Conservation (phyloP, 2,113 vertebrate genomes). For the Echinops telfairi region DNA sequence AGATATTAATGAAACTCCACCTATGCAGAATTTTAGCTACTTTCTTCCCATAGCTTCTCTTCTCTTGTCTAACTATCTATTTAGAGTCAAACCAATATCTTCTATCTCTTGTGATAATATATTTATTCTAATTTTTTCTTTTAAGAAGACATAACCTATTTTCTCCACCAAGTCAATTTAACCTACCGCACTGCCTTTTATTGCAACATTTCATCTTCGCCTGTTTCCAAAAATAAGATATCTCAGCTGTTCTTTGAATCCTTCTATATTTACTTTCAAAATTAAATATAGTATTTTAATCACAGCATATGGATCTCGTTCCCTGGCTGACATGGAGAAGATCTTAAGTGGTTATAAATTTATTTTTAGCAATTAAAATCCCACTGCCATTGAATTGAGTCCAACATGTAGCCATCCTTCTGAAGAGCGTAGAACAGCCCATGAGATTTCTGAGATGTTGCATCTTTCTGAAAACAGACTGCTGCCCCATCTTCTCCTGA, state of each 20-base stretch:
- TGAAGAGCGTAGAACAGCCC: too few species aligned
- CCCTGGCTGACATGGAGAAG: neutral
- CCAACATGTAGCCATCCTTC: too few species aligned
- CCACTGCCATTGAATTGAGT: too few species aligned
- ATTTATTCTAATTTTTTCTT: slow-evolving; percentile 37
- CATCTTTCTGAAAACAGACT: too few species aligned
- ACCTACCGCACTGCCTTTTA: slow-evolving; percentile 22
- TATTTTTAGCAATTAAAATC: neutral
- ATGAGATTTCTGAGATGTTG: too few species aligned
- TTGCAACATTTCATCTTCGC: slow-evolving; percentile 28
- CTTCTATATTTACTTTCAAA: slow-evolving; percentile 22
- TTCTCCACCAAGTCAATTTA: slow-evolving; percentile 29
- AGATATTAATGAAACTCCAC: slow-evolving; percentile 50
- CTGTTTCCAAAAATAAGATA: neutral
- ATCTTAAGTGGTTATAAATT: neutral
- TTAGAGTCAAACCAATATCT: neutral
- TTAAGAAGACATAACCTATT: slow-evolving; percentile 42
- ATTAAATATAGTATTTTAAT: slow-evolving; percentile 43
- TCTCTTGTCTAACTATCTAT: slow-evolving; percentile 49
- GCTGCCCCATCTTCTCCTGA: too few species aligned
- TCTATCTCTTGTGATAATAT: slow-evolving; percentile 18
- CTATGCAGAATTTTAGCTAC: slow-evolving; percentile 33
- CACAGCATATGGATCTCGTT: neutral
- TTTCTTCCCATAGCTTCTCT: neutral
- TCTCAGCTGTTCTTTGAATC: slow-evolving; percentile 49